These are phyloP conservation scores for Hypomesus transpacificus DNA, from an alignment of 2,113 vertebrate genomes.

Conservation along the genomic window DNA sequence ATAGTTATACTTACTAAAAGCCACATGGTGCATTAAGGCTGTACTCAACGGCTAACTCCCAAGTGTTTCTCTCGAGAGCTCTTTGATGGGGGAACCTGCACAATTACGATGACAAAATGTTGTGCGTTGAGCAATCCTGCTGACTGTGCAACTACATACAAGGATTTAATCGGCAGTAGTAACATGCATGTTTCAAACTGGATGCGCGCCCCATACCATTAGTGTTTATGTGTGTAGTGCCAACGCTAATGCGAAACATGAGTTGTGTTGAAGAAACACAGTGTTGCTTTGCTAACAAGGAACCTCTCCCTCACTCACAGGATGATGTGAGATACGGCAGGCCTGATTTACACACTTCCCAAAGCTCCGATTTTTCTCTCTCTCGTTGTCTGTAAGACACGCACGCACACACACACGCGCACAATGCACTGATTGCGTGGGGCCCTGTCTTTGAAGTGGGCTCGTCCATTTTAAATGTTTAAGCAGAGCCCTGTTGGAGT, in stretches of 20 bases:
- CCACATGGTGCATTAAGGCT: too few relatives aligned
- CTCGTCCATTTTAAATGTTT: constrained; percentile 66
- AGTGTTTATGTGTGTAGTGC: too few relatives aligned
- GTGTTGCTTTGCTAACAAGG: constrained; percentile 6
- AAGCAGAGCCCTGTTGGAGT: constrained; percentile 51
- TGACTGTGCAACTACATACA: constrained; percentile 49
- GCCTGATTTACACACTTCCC: too few relatives aligned
- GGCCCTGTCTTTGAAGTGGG: constrained; percentile 63
- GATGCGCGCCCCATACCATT: too few relatives aligned
- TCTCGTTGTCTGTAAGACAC: constrained; percentile 15
- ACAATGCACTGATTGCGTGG: constrained; percentile 62
- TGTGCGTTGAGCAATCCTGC: constrained; percentile 16
- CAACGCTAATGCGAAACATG: too few relatives aligned
- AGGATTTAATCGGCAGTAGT: too few relatives aligned
- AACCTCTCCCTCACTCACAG: constrained; percentile 1
- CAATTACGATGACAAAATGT: neutral
- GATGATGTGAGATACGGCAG: too few relatives aligned
- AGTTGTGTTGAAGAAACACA: too few relatives aligned
- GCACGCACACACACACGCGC: constrained; percentile 33
- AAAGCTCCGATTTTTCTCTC: too few relatives aligned
- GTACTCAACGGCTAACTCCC: neutral
- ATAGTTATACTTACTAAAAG: too few relatives aligned
- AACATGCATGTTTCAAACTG: too few relatives aligned
- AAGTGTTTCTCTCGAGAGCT: constrained; percentile 15
- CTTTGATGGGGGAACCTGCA: constrained; percentile 33